These are phyloP conservation scores for Lutraria lutraria DNA, from an alignment of 2,888 invertebrate genomes.

Conservation along the genomic window DNA sequence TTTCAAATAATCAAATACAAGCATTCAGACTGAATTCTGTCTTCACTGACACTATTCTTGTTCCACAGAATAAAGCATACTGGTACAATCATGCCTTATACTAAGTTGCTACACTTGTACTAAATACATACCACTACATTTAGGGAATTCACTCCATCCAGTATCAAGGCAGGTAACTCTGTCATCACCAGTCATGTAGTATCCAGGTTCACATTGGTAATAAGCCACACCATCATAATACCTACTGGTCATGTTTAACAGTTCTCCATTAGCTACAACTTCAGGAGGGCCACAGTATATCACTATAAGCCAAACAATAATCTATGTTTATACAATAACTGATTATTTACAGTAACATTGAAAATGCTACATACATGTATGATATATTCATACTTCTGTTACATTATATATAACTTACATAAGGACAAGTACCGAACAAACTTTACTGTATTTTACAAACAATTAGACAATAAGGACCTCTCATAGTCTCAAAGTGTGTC, in stretches of 20 bases:
- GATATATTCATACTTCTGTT: neutral
- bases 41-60: too few relatives aligned
- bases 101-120: neutral
- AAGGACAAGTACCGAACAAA: neutral
- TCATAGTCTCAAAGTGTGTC: too few relatives aligned
- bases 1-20: too few relatives aligned
- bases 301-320: constrained; percentile 69
- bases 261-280: constrained; percentile 68
- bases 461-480: neutral
- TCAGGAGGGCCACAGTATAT: constrained; percentile 77
- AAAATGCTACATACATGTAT: neutral
- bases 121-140: constrained; percentile 72
- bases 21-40: too few relatives aligned
- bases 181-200: constrained; percentile 60
- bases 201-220: constrained; percentile 77
- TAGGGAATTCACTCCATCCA: constrained; percentile 76
- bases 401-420: too few relatives aligned
- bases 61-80: too few relatives aligned
- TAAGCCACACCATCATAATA: constrained; percentile 73
- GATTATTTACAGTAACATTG: neutral
- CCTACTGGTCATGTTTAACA: constrained; percentile 72
- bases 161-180: constrained; percentile 69
- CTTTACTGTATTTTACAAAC: neutral
- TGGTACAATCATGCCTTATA: too few relatives aligned
- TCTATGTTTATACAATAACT: neutral